phyloP scores from a whole-genome alignment of 2,113 vertebrate species.

The Mustela lutreola region DNA sequence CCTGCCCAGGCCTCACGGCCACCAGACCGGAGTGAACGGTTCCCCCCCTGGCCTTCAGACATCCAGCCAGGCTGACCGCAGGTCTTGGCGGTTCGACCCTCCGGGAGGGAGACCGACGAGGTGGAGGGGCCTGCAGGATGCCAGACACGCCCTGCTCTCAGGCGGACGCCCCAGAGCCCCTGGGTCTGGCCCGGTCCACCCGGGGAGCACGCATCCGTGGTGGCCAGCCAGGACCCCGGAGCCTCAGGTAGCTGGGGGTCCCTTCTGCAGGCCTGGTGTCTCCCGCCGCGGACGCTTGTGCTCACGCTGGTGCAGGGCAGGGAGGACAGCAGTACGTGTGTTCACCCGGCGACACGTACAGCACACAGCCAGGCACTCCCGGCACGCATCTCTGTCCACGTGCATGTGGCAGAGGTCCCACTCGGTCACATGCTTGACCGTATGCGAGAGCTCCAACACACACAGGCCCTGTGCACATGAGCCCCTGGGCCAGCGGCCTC shows the following conservation, averaged over 20 bases:
- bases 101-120: rapidly evolving
- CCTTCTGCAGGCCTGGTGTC: not conserved
- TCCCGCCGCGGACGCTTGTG: not conserved
- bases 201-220: too few relatives aligned
- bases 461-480: not conserved
- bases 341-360: rapidly evolving
- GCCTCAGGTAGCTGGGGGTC: rapidly evolving
- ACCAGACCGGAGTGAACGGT: rapidly evolving
- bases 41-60: not conserved
- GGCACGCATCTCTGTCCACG: rapidly evolving
- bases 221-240: too few relatives aligned
- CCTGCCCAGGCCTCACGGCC: not conserved
- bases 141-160: rapidly evolving
- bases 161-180: not conserved
- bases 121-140: not conserved
- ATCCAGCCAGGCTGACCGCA: rapidly evolving
- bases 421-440: rapidly evolving
- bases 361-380: rapidly evolving
- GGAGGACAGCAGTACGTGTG: rapidly evolving
- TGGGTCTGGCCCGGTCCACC: not conserved
- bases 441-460: not conserved
- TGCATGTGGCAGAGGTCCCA: too few relatives aligned
- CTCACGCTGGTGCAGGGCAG: rapidly evolving
- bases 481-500: rapidly evolving
- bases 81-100: not conserved